Evolutionary conservation across 2,888 invertebrate species (phyloP).

Genomic region (Malthinus seriepunctatus): DNA sequence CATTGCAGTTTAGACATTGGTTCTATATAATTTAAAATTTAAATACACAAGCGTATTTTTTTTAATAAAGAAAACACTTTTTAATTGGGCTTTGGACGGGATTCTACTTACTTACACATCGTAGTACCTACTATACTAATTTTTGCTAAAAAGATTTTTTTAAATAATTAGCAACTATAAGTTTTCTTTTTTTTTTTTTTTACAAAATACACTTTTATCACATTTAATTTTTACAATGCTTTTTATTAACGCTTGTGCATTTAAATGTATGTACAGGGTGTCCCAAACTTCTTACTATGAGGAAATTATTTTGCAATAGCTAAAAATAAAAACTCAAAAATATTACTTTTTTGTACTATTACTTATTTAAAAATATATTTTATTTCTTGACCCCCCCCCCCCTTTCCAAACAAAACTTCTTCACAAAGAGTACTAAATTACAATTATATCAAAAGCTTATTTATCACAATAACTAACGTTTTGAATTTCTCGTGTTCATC

Average conservation of each 20-base stretch:
- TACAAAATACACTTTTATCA: conserved; percentile 22
- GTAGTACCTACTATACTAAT: conserved; percentile 9
- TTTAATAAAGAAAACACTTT: not conserved
- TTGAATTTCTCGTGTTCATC: no score
- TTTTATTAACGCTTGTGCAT: conserved; percentile 37
- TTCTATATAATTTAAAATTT: conserved; percentile 19
- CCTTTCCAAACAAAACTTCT: no score
- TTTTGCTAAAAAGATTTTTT: conserved; percentile 2
- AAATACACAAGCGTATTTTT: conserved; percentile 22
- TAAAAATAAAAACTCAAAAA: no score
- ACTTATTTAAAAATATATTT: no score
- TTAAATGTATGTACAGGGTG: conserved; percentile 20
- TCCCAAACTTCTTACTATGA: no score
- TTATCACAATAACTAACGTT: no score
- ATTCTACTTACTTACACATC: conserved; percentile 21
- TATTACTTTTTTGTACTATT: no score
- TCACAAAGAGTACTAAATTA: no score
- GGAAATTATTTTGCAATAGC: no score
- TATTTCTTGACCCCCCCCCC: no score
- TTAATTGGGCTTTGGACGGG: conserved; percentile 24
- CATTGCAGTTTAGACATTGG: conserved; percentile 23
- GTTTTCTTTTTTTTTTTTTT: not conserved
- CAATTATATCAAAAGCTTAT: no score
- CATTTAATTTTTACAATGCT: conserved; percentile 24
- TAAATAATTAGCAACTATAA: not conserved